Percentiles rank a stretch among this genome's conserved stretches.
Evolutionary conservation across 1,140 invertebrate genomes (phyloP).

Genomic region (Thalassaphorura encarpata): DNA sequence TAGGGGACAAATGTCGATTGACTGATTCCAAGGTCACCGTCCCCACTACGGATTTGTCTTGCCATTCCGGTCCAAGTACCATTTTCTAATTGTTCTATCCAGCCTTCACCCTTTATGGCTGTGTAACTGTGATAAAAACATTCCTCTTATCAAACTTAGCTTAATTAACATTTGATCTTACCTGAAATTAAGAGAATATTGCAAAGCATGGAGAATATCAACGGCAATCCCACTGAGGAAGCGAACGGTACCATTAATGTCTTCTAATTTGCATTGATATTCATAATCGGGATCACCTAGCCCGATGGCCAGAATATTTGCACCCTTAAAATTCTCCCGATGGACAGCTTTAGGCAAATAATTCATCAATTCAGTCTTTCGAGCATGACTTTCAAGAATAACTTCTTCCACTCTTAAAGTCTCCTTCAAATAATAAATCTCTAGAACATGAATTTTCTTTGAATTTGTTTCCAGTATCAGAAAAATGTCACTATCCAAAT

Average conservation of each 20-base stretch:
- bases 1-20: too few species aligned
- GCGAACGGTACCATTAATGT: background rate
- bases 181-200: background rate
- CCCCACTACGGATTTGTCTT: background rate
- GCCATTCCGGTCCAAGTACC: constrained; percentile 15
- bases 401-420: too few species aligned
- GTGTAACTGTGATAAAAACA: constrained; percentile 4
- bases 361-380: too few species aligned
- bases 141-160: background rate
- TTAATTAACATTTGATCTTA: background rate
- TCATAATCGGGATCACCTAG: background rate
- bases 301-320: too few species aligned
- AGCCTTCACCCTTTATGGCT: constrained; percentile 8
- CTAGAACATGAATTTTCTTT: too few species aligned
- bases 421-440: too few species aligned
- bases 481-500: too few species aligned
- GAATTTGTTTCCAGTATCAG: too few species aligned
- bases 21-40: constrained; percentile 6
- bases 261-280: background rate
- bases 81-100: constrained; percentile 8
- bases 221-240: background rate
- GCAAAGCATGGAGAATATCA: background rate
- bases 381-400: too few species aligned
- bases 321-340: too few species aligned
- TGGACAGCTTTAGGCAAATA: too few species aligned